Percentiles rank a stretch among this genome's conserved stretches.
phyloP scores from a whole-genome alignment of 2,888 invertebrate species.

The Scaptomyza polygonia region DNA sequence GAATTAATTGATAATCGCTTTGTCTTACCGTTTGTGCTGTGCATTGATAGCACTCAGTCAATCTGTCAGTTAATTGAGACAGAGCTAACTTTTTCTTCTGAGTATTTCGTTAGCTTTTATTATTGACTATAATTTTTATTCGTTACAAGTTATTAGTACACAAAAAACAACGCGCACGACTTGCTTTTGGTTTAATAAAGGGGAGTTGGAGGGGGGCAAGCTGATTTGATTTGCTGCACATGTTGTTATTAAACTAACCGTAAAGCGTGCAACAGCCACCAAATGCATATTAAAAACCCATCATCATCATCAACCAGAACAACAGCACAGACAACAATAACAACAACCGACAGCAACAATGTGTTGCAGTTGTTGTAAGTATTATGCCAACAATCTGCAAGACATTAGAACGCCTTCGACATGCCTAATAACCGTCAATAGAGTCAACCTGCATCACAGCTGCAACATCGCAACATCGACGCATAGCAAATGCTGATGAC shows the following conservation, averaged over 20 bases:
- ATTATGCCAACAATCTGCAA: conserved; percentile 55
- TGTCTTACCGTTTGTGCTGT: neutral
- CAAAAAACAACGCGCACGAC: neutral
- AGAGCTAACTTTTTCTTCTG: neutral
- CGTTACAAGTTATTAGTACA: neutral
- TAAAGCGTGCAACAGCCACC: conserved; percentile 69
- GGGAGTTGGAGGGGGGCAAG: neutral
- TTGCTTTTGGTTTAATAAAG: neutral
- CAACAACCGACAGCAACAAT: conserved; percentile 49
- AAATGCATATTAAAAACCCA: conserved; percentile 78
- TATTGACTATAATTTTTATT: conserved; percentile 1
- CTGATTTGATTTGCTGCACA: conserved; percentile 27
- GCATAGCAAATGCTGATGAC: conserved; percentile 50
- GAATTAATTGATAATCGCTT: too few relatives aligned
- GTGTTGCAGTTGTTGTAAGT: conserved; percentile 14
- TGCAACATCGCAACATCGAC: conserved; percentile 13
- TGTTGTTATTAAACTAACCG: conserved; percentile 73
- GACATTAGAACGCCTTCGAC: conserved; percentile 77
- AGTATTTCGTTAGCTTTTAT: neutral
- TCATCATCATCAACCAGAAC: conserved; percentile 72
- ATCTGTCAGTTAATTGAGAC: neutral
- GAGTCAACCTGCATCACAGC: conserved; percentile 48
- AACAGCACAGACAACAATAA: conserved; percentile 23
- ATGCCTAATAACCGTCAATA: conserved; percentile 79
- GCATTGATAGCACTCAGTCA: neutral